Evolutionary conservation across 1,140 invertebrate genomes (phyloP).

Genomic region (Eriosoma lanigerum): DNA sequence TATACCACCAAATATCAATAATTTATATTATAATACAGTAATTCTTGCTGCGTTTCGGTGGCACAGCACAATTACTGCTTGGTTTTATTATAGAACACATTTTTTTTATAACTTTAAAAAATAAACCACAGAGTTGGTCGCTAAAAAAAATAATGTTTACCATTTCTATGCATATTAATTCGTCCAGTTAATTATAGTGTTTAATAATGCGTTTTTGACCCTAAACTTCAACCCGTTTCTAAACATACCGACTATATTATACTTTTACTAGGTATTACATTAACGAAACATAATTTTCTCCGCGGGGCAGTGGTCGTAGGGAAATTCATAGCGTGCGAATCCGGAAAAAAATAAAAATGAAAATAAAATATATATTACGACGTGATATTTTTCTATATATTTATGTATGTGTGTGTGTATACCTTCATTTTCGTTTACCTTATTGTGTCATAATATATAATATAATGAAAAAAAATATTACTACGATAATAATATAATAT

Average conservation of each 20-base stretch:
- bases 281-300: no score
- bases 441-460: neutral
- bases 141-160: slow-evolving; percentile 15
- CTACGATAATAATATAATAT: slow-evolving; percentile 9
- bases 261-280: no score
- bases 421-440: slow-evolving; percentile 1
- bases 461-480: neutral
- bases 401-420: neutral
- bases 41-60: neutral
- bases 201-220: slow-evolving; percentile 44
- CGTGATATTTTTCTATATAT: no score
- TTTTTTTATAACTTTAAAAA: no score
- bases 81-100: no score
- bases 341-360: slow-evolving; percentile 4
- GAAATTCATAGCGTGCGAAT: slow-evolving; percentile 27
- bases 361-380: slow-evolving; percentile 11
- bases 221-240: no score
- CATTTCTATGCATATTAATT: slow-evolving; percentile 48
- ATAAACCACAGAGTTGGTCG: no score
- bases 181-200: slow-evolving; percentile 39
- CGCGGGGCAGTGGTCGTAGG: neutral
- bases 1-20: neutral
- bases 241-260: no score
- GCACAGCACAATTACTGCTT: neutral
- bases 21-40: no score